A percentile compares a stretch with the other conserved stretches of the same genome.
Conservation (phyloP, 2,113 vertebrate species). For the Lophura nycthemera region DNA sequence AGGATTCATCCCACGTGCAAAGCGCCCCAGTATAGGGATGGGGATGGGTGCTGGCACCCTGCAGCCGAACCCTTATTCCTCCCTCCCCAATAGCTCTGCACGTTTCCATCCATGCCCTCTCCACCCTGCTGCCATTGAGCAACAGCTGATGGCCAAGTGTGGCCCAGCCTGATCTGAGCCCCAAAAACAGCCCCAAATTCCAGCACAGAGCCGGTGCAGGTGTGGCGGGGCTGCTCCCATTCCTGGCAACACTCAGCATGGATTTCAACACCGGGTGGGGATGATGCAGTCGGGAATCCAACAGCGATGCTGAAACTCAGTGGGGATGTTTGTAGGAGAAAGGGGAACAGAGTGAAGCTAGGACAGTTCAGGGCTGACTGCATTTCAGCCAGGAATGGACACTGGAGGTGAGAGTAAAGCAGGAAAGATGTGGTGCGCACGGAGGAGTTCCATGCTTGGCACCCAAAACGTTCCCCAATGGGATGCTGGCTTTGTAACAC, state of each 20-base stretch:
- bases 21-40: fast-evolving
- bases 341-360: not conserved
- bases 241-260: not conserved
- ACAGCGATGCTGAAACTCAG: not conserved
- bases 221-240: not conserved
- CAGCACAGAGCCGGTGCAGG: fast-evolving
- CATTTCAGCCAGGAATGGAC: not conserved
- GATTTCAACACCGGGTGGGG: fast-evolving
- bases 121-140: fast-evolving
- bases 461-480: not conserved
- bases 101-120: fast-evolving
- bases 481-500: not conserved
- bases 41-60: not conserved
- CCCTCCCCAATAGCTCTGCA: not conserved
- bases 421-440: not conserved
- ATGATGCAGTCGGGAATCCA: fast-evolving
- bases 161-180: not conserved
- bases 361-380: not conserved
- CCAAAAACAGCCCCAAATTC: fast-evolving
- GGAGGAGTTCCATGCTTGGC: not conserved
- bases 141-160: not conserved
- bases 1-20: fast-evolving
- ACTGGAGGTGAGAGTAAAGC: not conserved
- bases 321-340: not conserved
- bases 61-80: fast-evolving